phyloP scores from a whole-genome alignment of 2,888 invertebrate species.

The Hypsopygia costalis region DNA sequence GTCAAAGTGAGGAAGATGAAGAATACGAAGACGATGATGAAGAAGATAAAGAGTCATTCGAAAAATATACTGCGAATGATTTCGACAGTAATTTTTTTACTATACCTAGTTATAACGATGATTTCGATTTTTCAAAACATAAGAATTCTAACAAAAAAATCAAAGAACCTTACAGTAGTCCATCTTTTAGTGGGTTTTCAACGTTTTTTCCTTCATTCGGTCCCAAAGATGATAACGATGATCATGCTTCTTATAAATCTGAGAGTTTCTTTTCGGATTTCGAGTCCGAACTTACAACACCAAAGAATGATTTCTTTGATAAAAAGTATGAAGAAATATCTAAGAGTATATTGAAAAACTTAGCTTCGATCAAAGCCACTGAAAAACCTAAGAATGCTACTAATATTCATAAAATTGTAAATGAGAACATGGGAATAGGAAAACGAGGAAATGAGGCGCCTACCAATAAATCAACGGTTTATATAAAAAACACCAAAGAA shows the following conservation, averaged over 20 bases:
- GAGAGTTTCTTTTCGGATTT: conserved; percentile 57
- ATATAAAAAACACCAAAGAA: conserved; percentile 78
- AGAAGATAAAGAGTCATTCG: conserved; percentile 48
- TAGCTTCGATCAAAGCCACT: conserved; percentile 50
- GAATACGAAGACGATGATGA: conserved; percentile 50
- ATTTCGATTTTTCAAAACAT: conserved; percentile 39
- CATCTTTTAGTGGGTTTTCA: conserved; percentile 50
- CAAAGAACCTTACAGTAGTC: conserved; percentile 48
- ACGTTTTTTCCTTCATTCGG: conserved; percentile 51
- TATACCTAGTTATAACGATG: conserved; percentile 65
- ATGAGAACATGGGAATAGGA: conserved; percentile 60
- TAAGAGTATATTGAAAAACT: conserved; percentile 73
- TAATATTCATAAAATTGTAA: conserved; percentile 43
- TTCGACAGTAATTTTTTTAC: conserved; percentile 76
- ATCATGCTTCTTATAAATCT: conserved; percentile 51
- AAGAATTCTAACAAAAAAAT: conserved; percentile 47
- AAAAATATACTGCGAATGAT: conserved; percentile 73
- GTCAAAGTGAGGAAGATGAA: conserved; percentile 35
- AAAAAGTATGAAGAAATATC: conserved; percentile 74
- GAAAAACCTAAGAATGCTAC: conserved; percentile 48
- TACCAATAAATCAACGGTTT: conserved; percentile 68
- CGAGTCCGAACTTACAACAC: conserved; percentile 72
- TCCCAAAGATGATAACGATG: conserved; percentile 40
- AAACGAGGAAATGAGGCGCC: conserved; percentile 67
- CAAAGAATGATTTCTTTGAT: conserved; percentile 75